Conservation (phyloP, 2,797 vertebrate genomes). For the Leuciscus waleckii region DNA sequence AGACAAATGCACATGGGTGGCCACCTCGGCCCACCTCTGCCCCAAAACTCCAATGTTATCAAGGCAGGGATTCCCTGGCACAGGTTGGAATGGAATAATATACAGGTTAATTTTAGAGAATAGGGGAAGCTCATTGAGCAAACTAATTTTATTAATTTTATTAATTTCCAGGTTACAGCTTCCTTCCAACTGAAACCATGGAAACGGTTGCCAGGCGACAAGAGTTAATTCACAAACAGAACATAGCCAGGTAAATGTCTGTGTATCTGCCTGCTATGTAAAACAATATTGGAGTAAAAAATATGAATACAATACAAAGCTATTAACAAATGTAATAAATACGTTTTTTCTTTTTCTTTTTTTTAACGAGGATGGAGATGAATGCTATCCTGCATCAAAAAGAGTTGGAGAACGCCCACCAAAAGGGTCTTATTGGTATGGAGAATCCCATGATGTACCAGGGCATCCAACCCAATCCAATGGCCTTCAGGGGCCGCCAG, state of each 20-base stretch:
- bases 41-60: slow-evolving; percentile 80
- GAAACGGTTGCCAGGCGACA: slow-evolving; percentile 91
- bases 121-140: background rate
- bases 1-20: slow-evolving; percentile 87
- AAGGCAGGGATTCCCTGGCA: slow-evolving; percentile 82
- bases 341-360: background rate
- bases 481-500: slow-evolving; percentile 84
- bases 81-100: slow-evolving; percentile 71
- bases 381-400: slow-evolving; percentile 94
- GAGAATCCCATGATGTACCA: slow-evolving; percentile 85
- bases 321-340: background rate
- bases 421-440: slow-evolving; percentile 85
- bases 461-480: slow-evolving; percentile 75
- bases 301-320: background rate
- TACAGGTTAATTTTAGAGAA: background rate
- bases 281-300: background rate
- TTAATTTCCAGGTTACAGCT: slow-evolving; percentile 80
- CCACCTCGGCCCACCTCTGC: slow-evolving; percentile 82
- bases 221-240: slow-evolving; percentile 94
- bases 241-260: slow-evolving; percentile 87
- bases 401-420: slow-evolving; percentile 90
- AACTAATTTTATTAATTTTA: background rate
- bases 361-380: slow-evolving; percentile 89
- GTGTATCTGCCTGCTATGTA: background rate
- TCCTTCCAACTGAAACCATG: slow-evolving; percentile 89